Base-by-base conservation (phyloP, 2,888 invertebrate species). In the Brachyopa scutellaris region DNA sequence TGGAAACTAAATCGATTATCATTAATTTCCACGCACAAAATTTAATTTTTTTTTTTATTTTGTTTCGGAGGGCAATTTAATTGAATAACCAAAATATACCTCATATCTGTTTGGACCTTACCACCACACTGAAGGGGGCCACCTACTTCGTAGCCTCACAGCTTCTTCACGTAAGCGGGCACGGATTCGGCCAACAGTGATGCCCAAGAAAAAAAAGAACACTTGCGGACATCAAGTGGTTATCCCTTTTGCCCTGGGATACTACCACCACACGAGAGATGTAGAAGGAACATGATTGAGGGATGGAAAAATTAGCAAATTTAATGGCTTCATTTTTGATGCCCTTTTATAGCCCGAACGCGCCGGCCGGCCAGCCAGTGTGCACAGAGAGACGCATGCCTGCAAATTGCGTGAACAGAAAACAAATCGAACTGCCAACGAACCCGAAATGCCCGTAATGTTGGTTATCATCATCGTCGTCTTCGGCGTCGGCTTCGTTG, bases 301-400 rank as follows among this genome's bases (percentile, higher is more conserved):
- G 83, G 78, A 83, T 78, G 83, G 83, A 78, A 82, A 82, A 83
- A 83, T 83, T 83, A 83, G 83, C 83, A 83, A 83, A 83, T 83
- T 83, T 83, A 83, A 83, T 83, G 83, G 83, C 83, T 83, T 83
- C 83, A 83, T 83, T 83, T 78, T 83, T 82, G 82, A 82, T 82
- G 82, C 82, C 82, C 77, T 82, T 82, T 82, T 82, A 77, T 77
- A 82, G 82, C 38, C 55, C 26, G 82, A 47, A 61, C 66, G 55
- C 62, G 77, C 77, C 45, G 64, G 51, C 55, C 17, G 26, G n/a
- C 8, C n/a, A 5, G 40, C 11, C 26, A 26, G 26, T 5, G 26
- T 6, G 26, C 21, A n/a, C 21, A 21, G 45, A 9, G 33, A 13
- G 72, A 72, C 77, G 82, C 82, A 76, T 82, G 77, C 77, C 82